Evolutionary conservation across 2,113 vertebrate species (phyloP).

Genomic region (Microcebus tavaratra): DNA sequence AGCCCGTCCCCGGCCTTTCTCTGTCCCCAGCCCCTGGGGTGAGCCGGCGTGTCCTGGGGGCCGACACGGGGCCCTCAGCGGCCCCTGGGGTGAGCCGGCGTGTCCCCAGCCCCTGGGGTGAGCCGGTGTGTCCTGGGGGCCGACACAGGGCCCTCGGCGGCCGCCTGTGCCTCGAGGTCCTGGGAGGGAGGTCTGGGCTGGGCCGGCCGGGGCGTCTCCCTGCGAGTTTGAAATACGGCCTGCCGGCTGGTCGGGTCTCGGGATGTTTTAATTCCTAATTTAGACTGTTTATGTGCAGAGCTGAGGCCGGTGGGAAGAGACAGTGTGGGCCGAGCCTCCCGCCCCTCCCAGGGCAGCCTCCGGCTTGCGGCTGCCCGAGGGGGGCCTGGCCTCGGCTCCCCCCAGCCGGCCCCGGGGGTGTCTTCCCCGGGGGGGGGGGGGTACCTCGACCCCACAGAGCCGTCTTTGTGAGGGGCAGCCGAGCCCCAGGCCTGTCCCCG

Average conservation of each 20-base stretch:
- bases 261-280: constrained; percentile 82
- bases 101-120: background rate
- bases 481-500: background rate
- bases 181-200: background rate
- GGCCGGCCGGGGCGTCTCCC: background rate
- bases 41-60: no score
- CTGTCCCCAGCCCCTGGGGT: background rate
- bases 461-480: background rate
- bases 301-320: constrained; percentile 53
- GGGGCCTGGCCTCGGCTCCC: background rate
- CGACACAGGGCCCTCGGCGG: no score
- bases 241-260: constrained; percentile 60
- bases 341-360: background rate
- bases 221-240: constrained; percentile 34
- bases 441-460: background rate
- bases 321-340: background rate
- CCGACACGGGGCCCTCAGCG: no score
- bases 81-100: no score
- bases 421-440: background rate
- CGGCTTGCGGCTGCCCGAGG: background rate
- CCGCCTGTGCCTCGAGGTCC: rapidly evolving
- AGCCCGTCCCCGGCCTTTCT: background rate
- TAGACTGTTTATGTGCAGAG: constrained; percentile 77
- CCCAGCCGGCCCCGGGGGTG: background rate
- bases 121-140: no score